Base-by-base conservation (phyloP, 2,888 invertebrate genomes). In the Dilophus febrilis region DNA sequence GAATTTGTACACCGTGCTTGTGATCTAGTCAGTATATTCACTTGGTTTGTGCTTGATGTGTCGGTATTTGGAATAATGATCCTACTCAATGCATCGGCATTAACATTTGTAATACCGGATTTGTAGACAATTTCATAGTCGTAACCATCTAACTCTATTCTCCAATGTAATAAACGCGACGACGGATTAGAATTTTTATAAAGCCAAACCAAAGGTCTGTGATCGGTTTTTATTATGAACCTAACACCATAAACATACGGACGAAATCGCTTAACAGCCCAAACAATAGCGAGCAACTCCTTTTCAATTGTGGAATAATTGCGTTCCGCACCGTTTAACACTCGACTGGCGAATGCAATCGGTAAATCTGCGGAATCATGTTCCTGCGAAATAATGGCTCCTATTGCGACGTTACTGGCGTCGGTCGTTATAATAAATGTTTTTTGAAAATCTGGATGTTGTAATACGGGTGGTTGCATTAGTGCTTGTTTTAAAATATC, bases 191-290 rank as follows among this genome's bases (percentile, higher is more conserved):
- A 52, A 4, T 48, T n/a, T 6, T 42, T 44, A 32, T 43, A 42
- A 16, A 50, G 38, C 50, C 49, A 52, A 22, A 40, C 37, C 2
- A 55, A 41, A 1, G 52, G 50, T 38, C 47, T 48, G 42, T 56
- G 53, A 40, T 56, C 56, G 1, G 52, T 53, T n/a, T 49, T 43
- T 3, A 55, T 43, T 11, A 37, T 42, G 38, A 55, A 54, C 34
- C 44, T 47, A 40, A 45, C 33, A 1, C 53, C 54, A 38, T 47
- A 53, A 11, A 56, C 13, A 41, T 54, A 54, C 1, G 50, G 51
- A 30, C 50, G 34, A 36, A 50, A 53, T 42, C 53, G 47, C 37
- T 50, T 46, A 2, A 48, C 45, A 2, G 45, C 46, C 44, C 47
- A 48, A 1, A 51, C 40, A 2, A 53, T 49, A 2, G 50, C 51